Evolutionary conservation across 2,888 invertebrate species (phyloP), one percentile per base, ranked within the genome.

Genomic region (Dynastes grantii): DNA sequence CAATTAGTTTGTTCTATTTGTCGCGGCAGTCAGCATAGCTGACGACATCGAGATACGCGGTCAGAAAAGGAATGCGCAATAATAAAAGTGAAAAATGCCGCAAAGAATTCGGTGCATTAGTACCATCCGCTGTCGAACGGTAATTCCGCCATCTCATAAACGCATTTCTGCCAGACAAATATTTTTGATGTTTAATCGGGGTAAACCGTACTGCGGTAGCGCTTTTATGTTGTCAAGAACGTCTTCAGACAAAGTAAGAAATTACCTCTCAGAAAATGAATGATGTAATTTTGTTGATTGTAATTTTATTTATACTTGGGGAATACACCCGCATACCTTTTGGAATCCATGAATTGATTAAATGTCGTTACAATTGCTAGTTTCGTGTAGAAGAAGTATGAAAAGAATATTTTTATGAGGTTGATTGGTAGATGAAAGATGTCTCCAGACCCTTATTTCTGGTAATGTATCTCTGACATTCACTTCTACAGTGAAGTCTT

Each of bases 21-120:
- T 67, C n/a, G 45, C n/a, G 16, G 2, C 45, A 45, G 65, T 9
- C 45, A 22, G 22, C 16, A 65, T 45, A 45, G 22, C 37, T 45
- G 65, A 22, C 64, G 16, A 61, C 27, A 11, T 61, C 9, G 53
- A 16, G 53, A 53, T 53, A 53, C 53, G 53, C 61, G 61, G 29
- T 16, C 27, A 22, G 61, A 61, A 32, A n/a, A 16, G 65, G 65
- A 67, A 67, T 45, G 65, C 27, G 65, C 65, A 16, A 45, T 67
- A 67, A 67, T 67, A 67, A 45, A 2, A 67, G 45, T 67, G 65
- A 45, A 67, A 67, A 67, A 67, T 67, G 65, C n/a, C 65, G 45
- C 40, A 32, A 67, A 67, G 65, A 67, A 67, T 67, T 37, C 45
- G 16, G 45, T 45, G 40, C 45, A 45, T 45, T 45, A 11, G 40